A percentile compares a stretch with the other conserved stretches of the same genome.
phyloP scores from a whole-genome alignment of 2,797 vertebrate genomes.

The Sebastes aleutianus region DNA sequence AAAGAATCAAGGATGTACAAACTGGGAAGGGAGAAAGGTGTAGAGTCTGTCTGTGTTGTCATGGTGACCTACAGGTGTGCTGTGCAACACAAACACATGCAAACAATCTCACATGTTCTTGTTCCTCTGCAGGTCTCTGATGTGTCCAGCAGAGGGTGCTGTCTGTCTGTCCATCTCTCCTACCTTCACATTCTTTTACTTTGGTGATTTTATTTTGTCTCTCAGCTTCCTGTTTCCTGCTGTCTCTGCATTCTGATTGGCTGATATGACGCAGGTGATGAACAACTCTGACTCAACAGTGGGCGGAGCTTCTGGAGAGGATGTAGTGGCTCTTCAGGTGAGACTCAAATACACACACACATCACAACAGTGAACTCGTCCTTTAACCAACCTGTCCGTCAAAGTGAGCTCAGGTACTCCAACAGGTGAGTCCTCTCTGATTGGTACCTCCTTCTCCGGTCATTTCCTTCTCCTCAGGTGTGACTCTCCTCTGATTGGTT shows the following conservation, averaged over 20 bases:
- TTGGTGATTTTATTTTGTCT: background rate
- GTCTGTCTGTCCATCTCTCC: background rate
- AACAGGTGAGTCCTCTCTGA: background rate
- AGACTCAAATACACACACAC: background rate
- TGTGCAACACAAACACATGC: no score
- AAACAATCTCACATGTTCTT: no score
- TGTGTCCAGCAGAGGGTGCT: background rate
- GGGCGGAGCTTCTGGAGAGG: conserved; percentile 77
- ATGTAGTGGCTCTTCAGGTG: conserved; percentile 82
- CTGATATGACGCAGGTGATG: conserved; percentile 85
- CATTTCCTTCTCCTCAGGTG: no score
- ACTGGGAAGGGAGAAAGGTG: no score
- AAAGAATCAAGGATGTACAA: rapidly evolving
- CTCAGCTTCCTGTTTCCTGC: conserved; percentile 8
- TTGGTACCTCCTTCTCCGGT: no score
- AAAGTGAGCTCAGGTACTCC: background rate
- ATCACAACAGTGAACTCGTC: background rate
- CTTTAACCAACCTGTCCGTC: no score
- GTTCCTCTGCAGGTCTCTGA: no score
- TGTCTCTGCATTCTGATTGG: conserved; percentile 12
- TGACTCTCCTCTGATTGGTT: no score
- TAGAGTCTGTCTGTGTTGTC: no score
- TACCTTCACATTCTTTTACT: background rate
- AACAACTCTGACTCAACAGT: conserved; percentile 81
- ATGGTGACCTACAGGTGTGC: no score